Evolutionary conservation across 53 echinoderm and acorn worm genomes (phyloP).

Genomic region (Echinarachnius parma): DNA sequence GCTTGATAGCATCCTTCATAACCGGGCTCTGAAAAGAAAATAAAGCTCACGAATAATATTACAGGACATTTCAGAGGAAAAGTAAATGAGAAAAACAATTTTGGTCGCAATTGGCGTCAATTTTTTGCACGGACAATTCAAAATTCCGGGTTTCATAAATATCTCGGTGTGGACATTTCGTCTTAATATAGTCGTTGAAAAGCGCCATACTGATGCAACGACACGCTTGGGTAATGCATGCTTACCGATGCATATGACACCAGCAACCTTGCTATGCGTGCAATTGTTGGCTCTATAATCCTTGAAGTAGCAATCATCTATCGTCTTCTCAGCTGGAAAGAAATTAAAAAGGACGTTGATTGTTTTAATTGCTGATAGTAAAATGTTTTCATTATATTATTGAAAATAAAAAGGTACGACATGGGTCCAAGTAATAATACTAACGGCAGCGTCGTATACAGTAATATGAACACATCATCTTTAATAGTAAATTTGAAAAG

Average conservation of each 20-base stretch:
- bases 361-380: too few species aligned
- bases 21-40: constrained; percentile 2
- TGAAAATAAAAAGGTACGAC: too few species aligned
- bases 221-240: neutral
- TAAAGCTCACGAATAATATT: neutral
- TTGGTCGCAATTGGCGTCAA: too few species aligned
- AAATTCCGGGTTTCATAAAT: too few species aligned
- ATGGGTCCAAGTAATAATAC: too few species aligned
- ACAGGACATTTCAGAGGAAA: neutral
- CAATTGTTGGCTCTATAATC: neutral
- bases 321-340: neutral
- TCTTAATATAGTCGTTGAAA: neutral
- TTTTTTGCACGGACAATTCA: too few species aligned
- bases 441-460: too few species aligned
- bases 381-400: too few species aligned
- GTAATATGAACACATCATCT: neutral
- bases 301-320: constrained; percentile 1
- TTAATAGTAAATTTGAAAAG: too few species aligned
- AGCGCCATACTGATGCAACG: neutral
- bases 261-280: constrained; percentile 13
- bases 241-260: constrained; percentile 16
- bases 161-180: neutral
- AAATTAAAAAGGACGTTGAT: neutral
- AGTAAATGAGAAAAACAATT: neutral
- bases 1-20: constrained; percentile 20